Evolutionary conservation across 2,113 vertebrate genomes (phyloP), one percentile per base, ranked within the genome.

Genomic region (Pluvianellus socialis): DNA sequence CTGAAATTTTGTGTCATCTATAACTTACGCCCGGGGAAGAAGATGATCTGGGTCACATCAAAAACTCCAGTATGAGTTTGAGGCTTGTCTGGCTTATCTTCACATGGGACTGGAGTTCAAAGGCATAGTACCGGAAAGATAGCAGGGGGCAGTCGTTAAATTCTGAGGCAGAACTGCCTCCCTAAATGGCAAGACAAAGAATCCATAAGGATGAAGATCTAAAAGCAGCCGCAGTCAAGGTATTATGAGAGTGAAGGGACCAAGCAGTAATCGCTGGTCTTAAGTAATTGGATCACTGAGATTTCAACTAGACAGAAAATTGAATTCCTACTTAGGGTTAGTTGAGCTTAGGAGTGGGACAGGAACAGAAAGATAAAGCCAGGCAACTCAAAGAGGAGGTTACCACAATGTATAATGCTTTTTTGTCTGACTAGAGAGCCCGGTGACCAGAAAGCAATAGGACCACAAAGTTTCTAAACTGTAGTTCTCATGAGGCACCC

Each of bases 281-380:
- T 79, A 91, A 79, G 84, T 91, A 95, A 96, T 32, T 93, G 87
- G 92, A 91, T 97, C 74, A 33, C 2, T 76, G 85, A 95, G 93
- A 95, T 96, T 92, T 93, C 74, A 90, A 32, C 42, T 73, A 79
- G 55, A 55, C 14, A 56, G 94, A 93, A 95, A 93, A 96, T 62
- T 79, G 85, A 93, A 94, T 89, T 68, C 53, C 27, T 74, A 12
- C 62, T 80, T 95, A 49, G 6, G 35, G 75, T 47, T 67, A 88
- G 61, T 84, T 90, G 44, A 77, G 26, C 21, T 91, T 75, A 65
- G 65, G 61, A 67, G 15, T 33, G 15, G 47, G 23, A 72, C 11
- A 84, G 68, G 19, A 85, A 50, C 68, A 65, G 68, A 91, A 68
- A 30, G 16, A 77, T 74, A 63, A 81, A 89, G 76, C 65, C 32